These are phyloP conservation scores for Crioceris asparagi DNA, from an alignment of 2,888 invertebrate genomes.

Conservation along the genomic window DNA sequence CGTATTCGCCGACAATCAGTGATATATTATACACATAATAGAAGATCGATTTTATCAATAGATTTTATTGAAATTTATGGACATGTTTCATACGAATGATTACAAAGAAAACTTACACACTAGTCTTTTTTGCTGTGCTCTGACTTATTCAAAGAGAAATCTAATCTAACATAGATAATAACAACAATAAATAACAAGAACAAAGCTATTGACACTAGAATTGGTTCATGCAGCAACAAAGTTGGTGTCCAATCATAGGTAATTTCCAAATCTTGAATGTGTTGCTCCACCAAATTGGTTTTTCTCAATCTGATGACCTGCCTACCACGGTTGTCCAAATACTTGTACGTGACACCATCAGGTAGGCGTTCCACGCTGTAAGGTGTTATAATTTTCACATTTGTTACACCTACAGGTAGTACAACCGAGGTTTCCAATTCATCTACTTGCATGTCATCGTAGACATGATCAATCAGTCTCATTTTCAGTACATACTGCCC, in stretches of 20 bases:
- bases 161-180: constrained; percentile 88
- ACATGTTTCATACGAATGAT: no score
- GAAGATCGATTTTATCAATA: no score
- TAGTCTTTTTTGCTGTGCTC: constrained; percentile 44
- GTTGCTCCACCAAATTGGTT: constrained; percentile 85
- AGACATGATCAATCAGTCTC: constrained; percentile 92
- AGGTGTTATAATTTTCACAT: constrained; percentile 71
- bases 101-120: no score
- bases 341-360: constrained; percentile 78
- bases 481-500: constrained; percentile 74
- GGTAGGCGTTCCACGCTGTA: constrained; percentile 65
- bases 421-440: constrained; percentile 80
- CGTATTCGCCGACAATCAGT: no score
- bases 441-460: constrained; percentile 93
- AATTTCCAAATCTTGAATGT: constrained; percentile 89
- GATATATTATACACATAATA: no score
- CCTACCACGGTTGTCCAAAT: constrained; percentile 86
- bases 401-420: constrained; percentile 85
- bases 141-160: constrained; percentile 70
- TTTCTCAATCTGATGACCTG: constrained; percentile 76
- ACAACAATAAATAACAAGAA: constrained; percentile 83
- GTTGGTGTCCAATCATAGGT: constrained; percentile 79
- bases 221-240: constrained; percentile 85
- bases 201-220: constrained; percentile 79
- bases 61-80: no score